These are phyloP conservation scores for Rattus rattus DNA, from an alignment of 2,113 vertebrate genomes.

Conservation along the genomic window DNA sequence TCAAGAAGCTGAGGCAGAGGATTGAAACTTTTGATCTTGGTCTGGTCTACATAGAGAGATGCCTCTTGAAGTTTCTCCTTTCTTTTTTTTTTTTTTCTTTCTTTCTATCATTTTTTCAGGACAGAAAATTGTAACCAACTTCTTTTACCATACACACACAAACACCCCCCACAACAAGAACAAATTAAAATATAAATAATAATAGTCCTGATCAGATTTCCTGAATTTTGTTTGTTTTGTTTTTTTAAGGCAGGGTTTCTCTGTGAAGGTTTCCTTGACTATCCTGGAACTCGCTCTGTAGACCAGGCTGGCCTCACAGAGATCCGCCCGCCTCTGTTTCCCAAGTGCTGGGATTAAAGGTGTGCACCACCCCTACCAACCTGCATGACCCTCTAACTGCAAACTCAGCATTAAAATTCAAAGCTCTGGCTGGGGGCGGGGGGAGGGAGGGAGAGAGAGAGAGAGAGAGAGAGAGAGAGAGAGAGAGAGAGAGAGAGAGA, in stretches of 20 bases:
- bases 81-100: no score
- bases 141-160: background rate
- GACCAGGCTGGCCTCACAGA: background rate
- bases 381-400: background rate
- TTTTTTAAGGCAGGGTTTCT: background rate
- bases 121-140: constrained; percentile 21
- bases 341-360: background rate
- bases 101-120: background rate
- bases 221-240: background rate
- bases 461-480: no score
- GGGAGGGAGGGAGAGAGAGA: no score
- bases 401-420: background rate
- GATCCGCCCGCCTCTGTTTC: background rate
- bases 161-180: background rate
- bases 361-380: background rate
- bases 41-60: background rate
- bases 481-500: no score
- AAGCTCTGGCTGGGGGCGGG: background rate
- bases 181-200: background rate
- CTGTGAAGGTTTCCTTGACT: background rate
- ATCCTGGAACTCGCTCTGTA: background rate
- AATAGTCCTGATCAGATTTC: background rate
- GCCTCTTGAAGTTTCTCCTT: background rate
- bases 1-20: background rate
- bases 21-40: background rate